Evolutionary conservation across 1,140 invertebrate genomes (phyloP), one percentile per base, ranked within the genome.

Genomic region (Metaphire vulgaris): DNA sequence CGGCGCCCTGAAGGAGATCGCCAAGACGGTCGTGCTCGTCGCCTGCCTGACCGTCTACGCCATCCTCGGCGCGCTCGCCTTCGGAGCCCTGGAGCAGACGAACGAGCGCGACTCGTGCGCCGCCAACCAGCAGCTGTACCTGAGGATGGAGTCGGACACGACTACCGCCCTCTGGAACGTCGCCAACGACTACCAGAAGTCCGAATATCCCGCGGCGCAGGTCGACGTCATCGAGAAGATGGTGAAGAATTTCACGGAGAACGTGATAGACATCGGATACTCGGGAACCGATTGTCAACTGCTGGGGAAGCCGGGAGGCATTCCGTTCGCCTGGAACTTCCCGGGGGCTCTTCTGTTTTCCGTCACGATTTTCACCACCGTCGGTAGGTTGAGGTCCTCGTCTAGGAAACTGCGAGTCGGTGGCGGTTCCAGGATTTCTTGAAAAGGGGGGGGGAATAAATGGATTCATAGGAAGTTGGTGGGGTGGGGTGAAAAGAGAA

Each of bases 291-390:
- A 69, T 12, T 69, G 67, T 31, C 6, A 26, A 12, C 6, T 12
- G 67, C n/a, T 69, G 2, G 67, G 67, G 26, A 2, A 28, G 14
- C 12, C n/a, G 2, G 81, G 78, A 30, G 83, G 83, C 0, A 82
- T 81, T 0, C 74, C 33, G 14, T 83, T 83, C 71, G 74, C 80
- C 14, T 86, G 85, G 85, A 82, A 80, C 0, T 84, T 81, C 79
- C 74, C 83, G 0, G 83, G 83, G 0, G 81, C 83, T 1, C 75
- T 85, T 29, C 89, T 98, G 0, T 98, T 97, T 85, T 96, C 94
- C 0, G 89, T 98, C 28, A 98, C 96, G 14, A 94, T 98, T 79
- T 96, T 97, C 81, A 97, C 95, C 0, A 98, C 95, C 0, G 97
- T 98, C 77, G 95, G 94, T 95, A 88, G 91, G 92, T n/a, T n/a